Evolutionary conservation across 2,113 vertebrate genomes (phyloP), one percentile per base, ranked within the genome.

Genomic region (Hucho hucho): DNA sequence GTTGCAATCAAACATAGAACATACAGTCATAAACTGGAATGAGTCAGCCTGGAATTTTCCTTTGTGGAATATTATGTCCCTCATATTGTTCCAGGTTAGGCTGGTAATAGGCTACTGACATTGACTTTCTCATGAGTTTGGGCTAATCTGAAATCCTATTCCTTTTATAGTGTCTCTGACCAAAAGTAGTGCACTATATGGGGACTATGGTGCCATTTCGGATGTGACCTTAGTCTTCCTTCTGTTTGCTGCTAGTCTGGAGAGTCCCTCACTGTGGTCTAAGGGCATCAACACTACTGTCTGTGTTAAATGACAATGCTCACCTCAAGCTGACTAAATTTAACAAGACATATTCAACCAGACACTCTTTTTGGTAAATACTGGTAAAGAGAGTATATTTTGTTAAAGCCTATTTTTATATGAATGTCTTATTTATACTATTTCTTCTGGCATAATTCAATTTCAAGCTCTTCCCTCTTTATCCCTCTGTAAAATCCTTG

Each of bases 361-460:
- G 91, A 88, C 93, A 94, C 92, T 91, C 86, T 93, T 91, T 94
- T 94, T 93, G 93, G 92, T 94, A 96, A 96, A 94, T 90, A 87
- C 83, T 84, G 93, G 94, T 95, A 93, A 89, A 94, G 90, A 97
- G 95, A 97, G 90, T 97, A 94, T 97, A 97, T 97, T 99, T 97
- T 97, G 94, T 97, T 93, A 97, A 92, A 97, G 92, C 95, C 92
- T 98, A 98, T 98, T 98, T 99, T 98, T 98, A 95, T 98, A 98
- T 96, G 95, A 94, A 95, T 96, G 94, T 95, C 94, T 97, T 97
- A 98, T 99, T 98, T 98, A 98, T 98, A 95, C 89, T 84, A 69
- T 94, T 76, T 90, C 86, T 87, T 93, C 90, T 93, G 89, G 90
- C 93, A 89, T 92, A 89, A 77, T 86, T 91, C 89, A 82, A 64